phyloP scores from a whole-genome alignment of 2,888 invertebrate genomes.

The Drosophila percnosoma region DNA sequence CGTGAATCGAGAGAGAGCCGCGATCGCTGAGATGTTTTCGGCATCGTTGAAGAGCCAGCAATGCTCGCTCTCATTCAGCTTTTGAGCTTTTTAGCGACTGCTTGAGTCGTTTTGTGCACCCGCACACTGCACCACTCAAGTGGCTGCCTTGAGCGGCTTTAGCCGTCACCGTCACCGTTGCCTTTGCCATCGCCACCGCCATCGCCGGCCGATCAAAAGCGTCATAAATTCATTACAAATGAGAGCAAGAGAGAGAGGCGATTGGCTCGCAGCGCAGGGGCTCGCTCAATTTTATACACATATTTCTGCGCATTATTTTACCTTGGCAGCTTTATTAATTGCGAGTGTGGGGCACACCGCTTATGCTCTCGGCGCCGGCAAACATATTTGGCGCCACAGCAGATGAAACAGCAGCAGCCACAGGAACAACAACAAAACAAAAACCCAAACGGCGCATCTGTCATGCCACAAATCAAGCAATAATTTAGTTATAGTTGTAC shows the following conservation, averaged over 20 bases:
- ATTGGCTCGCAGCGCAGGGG: slow-evolving; percentile 21
- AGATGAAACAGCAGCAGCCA: slow-evolving; percentile 10
- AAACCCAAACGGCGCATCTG: slow-evolving; percentile 55
- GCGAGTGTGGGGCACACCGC: slow-evolving; percentile 49
- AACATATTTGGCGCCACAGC: slow-evolving; percentile 24
- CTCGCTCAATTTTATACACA: slow-evolving; percentile 45
- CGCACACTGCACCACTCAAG: slow-evolving; percentile 36
- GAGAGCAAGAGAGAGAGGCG: slow-evolving; percentile 20
- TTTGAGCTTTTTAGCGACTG: slow-evolving; percentile 39
- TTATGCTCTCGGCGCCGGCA: slow-evolving; percentile 64
- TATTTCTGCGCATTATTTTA: slow-evolving; percentile 66
- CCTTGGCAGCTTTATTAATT: slow-evolving; percentile 75
- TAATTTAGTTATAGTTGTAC: slow-evolving; percentile 54
- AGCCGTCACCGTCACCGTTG: slow-evolving; percentile 19
- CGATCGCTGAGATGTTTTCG: slow-evolving; percentile 29
- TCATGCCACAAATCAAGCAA: slow-evolving; percentile 61
- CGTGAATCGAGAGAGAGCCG: slow-evolving; percentile 5
- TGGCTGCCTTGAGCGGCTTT: slow-evolving; percentile 31
- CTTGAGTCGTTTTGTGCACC: slow-evolving; percentile 47
- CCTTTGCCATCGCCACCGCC: slow-evolving; percentile 21
- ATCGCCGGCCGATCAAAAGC: slow-evolving; percentile 62
- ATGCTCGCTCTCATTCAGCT: slow-evolving; percentile 10
- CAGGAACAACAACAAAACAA: background rate
- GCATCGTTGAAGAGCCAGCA: slow-evolving; percentile 11
- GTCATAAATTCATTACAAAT: slow-evolving; percentile 60